Conservation (phyloP, 2,113 vertebrate species). For the Bubo bubo region DNA sequence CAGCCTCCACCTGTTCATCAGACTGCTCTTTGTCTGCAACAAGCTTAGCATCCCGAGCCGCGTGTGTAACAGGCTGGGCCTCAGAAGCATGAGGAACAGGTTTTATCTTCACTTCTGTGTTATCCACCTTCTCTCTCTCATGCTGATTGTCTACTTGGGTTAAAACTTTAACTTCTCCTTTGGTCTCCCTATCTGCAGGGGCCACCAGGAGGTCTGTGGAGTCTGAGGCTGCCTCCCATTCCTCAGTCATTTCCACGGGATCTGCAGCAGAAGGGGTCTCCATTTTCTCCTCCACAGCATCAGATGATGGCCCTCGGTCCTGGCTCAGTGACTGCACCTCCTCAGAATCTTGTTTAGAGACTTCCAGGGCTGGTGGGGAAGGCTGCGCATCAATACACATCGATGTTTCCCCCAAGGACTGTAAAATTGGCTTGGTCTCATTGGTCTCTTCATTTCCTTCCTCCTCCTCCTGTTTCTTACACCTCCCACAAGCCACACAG, state of each 20-base stretch:
- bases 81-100: fast-evolving
- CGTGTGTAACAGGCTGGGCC: background rate
- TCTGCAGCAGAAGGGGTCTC: background rate
- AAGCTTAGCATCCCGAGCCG: background rate
- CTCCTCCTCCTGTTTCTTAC: background rate
- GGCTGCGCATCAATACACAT: fast-evolving
- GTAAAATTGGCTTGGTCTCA: background rate
- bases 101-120: fast-evolving
- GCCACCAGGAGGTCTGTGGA: background rate
- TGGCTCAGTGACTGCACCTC: background rate
- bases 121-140: background rate
- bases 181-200: background rate
- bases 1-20: background rate
- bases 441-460: background rate
- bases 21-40: background rate
- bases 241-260: fast-evolving
- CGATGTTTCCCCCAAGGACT: fast-evolving
- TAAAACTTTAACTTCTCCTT: background rate
- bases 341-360: background rate
- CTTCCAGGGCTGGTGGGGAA: background rate
- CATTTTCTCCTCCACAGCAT: fast-evolving
- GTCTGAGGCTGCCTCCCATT: background rate
- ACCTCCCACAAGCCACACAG: background rate
- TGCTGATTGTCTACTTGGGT: background rate
- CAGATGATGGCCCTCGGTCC: fast-evolving